Evolutionary conservation across 2,888 invertebrate species (phyloP).

Genomic region (Brachycybe producta): DNA sequence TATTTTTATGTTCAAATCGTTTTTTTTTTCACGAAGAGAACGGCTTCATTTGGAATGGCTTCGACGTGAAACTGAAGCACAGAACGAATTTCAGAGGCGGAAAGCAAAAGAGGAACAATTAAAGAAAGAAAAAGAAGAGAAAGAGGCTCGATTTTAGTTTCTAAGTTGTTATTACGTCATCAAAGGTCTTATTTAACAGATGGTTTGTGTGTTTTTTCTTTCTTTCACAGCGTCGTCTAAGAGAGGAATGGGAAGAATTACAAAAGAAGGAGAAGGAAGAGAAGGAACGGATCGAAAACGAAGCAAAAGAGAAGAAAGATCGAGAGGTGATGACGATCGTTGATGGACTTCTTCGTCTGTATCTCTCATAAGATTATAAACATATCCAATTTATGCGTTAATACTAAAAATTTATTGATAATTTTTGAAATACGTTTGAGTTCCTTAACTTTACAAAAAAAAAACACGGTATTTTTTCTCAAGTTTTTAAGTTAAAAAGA

Average conservation of each 20-base stretch:
- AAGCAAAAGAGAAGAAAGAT: not conserved
- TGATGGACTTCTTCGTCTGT: too few relatives aligned
- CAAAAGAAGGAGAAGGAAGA: constrained; percentile 6
- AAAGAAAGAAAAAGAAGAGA: not conserved
- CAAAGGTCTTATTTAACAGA: too few relatives aligned
- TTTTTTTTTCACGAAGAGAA: too few relatives aligned
- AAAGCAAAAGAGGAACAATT: not conserved
- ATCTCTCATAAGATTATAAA: not conserved
- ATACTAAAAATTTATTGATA: not conserved
- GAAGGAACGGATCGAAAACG: not conserved
- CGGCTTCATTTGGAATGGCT: constrained; percentile 7
- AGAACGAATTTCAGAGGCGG: not conserved
- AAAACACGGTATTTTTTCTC: too few relatives aligned
- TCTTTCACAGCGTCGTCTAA: not conserved
- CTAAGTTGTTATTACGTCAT: too few relatives aligned
- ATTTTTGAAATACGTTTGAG: too few relatives aligned
- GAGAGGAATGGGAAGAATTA: constrained; percentile 7
- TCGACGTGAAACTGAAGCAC: not conserved
- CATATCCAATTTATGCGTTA: constrained; percentile 9
- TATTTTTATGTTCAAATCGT: too few relatives aligned
- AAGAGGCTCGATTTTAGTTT: too few relatives aligned
- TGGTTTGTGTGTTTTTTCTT: not conserved
- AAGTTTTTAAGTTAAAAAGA: too few relatives aligned
- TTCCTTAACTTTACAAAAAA: too few relatives aligned
- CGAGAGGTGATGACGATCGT: constrained; percentile 12